Conservation (phyloP, 2,113 vertebrate species). For the Brachypteracias leptosomus region DNA sequence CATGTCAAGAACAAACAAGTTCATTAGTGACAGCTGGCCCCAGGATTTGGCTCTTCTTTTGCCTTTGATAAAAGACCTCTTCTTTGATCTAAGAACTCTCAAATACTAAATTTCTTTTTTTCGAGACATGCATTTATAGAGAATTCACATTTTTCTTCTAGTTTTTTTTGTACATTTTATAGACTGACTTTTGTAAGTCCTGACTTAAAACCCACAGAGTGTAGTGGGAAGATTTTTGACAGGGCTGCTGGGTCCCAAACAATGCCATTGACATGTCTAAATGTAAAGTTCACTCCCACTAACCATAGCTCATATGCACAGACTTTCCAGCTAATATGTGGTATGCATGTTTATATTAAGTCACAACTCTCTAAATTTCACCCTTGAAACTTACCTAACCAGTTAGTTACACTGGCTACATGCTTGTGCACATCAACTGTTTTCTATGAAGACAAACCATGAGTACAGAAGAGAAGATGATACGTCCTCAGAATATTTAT, state of each 20-base stretch:
- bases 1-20: background rate
- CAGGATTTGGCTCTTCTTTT: background rate
- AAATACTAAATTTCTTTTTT: background rate
- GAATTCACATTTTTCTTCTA: background rate
- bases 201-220: background rate
- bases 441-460: background rate
- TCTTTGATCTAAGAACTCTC: background rate
- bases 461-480: background rate
- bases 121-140: background rate
- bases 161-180: background rate
- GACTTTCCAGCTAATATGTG: background rate
- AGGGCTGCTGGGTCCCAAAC: background rate
- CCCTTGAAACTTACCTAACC: background rate
- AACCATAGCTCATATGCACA: background rate
- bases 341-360: background rate
- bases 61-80: background rate
- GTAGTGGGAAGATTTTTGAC: background rate
- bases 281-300: background rate
- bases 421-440: accelerated
- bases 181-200: background rate
- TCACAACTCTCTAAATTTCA: background rate
- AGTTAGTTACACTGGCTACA: background rate
- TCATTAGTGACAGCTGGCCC: background rate
- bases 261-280: background rate
- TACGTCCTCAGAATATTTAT: background rate